Conservation (phyloP, 2,797 vertebrate species). For the Gadopsis marmoratus region DNA sequence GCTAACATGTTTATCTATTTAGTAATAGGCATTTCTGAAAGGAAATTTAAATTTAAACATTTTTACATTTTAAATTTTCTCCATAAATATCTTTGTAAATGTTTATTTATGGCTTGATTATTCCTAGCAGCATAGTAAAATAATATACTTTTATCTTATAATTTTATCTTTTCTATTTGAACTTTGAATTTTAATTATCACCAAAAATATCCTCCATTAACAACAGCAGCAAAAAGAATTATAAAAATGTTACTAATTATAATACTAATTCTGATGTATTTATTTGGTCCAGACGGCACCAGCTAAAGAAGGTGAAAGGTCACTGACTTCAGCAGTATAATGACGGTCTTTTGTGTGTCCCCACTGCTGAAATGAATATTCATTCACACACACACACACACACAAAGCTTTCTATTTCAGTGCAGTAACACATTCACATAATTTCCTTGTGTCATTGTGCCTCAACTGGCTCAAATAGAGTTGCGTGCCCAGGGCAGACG, state of each 20-base stretch:
- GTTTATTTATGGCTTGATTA: too few relatives aligned
- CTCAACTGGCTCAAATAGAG: conserved; percentile 4
- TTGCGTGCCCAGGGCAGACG: conserved; percentile 17
- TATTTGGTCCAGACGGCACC: not conserved
- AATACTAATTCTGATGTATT: not conserved
- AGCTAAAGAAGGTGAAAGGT: conserved; percentile 53
- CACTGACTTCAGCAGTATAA: conserved; percentile 8
- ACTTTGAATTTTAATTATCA: too few relatives aligned
- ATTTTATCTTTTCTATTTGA: too few relatives aligned
- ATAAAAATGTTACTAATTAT: not conserved
- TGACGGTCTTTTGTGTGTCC: not conserved
- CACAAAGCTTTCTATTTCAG: conserved; percentile 21
- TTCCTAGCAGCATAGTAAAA: too few relatives aligned
- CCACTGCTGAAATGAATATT: conserved; percentile 10
- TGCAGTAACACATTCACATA: conserved; percentile 32
- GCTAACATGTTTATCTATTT: too few relatives aligned
- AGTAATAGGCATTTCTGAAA: too few relatives aligned
- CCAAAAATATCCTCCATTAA: too few relatives aligned
- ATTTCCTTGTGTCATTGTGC: conserved; percentile 45
- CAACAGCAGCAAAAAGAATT: not conserved
- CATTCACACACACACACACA: conserved; percentile 11
- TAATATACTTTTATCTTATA: too few relatives aligned
- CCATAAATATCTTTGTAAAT: too few relatives aligned
- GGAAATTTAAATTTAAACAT: too few relatives aligned
- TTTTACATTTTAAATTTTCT: too few relatives aligned